Evolutionary conservation across 2,888 invertebrate genomes (phyloP), one percentile per base, ranked within the genome.

Genomic region (Aromia moschata): DNA sequence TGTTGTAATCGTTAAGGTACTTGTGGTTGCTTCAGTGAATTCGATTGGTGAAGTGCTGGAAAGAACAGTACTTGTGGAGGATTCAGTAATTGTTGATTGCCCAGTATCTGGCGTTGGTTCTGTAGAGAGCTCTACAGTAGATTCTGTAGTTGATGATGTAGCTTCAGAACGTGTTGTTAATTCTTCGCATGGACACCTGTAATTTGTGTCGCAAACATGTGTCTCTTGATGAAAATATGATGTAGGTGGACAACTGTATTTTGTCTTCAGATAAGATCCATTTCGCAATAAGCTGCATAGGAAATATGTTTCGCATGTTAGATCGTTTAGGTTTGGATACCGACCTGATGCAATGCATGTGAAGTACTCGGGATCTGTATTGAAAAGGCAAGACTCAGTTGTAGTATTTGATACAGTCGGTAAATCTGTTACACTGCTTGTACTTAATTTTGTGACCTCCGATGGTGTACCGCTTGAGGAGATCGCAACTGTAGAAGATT

Each of bases 311-410:
- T 60, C 45, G 60, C 74, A 74, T 16, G 52, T 64, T 12, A 10
- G 70, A 46, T 83, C 83, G 1, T 75, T 58, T 1, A 75, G 64
- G 64, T 84, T 75, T 0, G 82, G 76, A 40, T 77, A 83, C 65
- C 83, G 77, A 0, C 84, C 84, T 1, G 76, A 78, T 1, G 77
- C 57, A 0, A 78, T 70, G 45, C 70, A 70, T 20, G 9, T 44
- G 53, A 69, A 69, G 25, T 56, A 40, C 1, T 49, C 41, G 11
- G 20, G 1, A 16, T 56, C 12, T n/a, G n/a, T n/a, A n/a, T n/a
- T n/a, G n/a, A n/a, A n/a, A n/a, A n/a, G n/a, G n/a, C n/a, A n/a
- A n/a, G n/a, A n/a, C n/a, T n/a, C n/a, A n/a, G n/a, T n/a, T n/a
- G n/a, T n/a, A n/a, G n/a, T n/a, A n/a, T n/a, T n/a, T n/a, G n/a